Conservation (phyloP, 2,113 vertebrate species). For the Psilopogon haemacephalus region DNA sequence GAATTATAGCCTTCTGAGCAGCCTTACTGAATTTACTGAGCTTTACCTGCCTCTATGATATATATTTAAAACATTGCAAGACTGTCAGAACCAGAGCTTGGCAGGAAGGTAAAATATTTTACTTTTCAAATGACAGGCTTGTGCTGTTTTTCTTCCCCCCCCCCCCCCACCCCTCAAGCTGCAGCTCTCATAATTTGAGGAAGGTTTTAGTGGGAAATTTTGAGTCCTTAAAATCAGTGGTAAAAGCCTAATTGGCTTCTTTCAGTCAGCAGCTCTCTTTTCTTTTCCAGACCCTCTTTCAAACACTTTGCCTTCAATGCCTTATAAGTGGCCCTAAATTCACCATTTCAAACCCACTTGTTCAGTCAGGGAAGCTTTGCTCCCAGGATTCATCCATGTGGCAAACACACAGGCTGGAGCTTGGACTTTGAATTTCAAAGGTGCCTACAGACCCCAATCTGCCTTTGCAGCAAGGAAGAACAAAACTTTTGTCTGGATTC, state of each 20-base stretch:
- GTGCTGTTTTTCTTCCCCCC: background rate
- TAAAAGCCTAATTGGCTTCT: background rate
- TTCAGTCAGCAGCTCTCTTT: background rate
- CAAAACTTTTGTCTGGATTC: background rate
- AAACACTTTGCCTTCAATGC: background rate
- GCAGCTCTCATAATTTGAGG: background rate
- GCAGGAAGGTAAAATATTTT: slow-evolving; percentile 10
- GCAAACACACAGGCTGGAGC: background rate
- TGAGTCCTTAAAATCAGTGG: background rate
- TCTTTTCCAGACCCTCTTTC: background rate
- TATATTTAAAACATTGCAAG: background rate
- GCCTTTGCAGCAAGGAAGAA: background rate
- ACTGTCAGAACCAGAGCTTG: background rate
- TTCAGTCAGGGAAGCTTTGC: background rate
- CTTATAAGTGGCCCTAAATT: background rate
- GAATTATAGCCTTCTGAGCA: background rate
- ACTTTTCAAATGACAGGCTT: background rate
- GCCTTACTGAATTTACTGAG: slow-evolving; percentile 4
- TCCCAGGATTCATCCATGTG: background rate
- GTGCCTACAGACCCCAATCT: background rate
- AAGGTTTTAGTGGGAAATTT: background rate
- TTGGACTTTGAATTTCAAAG: background rate
- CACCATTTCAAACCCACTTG: background rate
- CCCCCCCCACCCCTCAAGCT: background rate
- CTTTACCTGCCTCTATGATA: background rate